Conservation (phyloP, 2,113 vertebrate genomes). For the Eonycteris spelaea region DNA sequence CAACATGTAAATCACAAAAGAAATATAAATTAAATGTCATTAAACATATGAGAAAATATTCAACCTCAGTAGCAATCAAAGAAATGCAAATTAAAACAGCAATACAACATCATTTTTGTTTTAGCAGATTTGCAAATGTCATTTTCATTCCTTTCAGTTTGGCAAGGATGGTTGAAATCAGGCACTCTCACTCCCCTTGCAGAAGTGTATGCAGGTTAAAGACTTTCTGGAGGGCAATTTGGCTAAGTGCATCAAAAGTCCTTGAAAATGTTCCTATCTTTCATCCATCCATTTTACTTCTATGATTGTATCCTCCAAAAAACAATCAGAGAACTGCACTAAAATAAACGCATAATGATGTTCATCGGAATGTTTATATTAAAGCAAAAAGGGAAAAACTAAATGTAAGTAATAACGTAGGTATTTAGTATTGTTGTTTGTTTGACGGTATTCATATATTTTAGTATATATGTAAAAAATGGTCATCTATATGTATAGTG, state of each 20-base stretch:
- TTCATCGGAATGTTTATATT: background rate
- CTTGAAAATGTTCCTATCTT: background rate
- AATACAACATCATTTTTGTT: background rate
- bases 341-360: background rate
- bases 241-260: background rate
- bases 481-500: background rate
- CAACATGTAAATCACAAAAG: background rate
- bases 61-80: background rate
- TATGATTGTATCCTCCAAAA: background rate
- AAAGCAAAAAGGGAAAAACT: background rate
- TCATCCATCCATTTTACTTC: background rate
- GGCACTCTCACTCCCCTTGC: background rate
- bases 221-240: background rate
- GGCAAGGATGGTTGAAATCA: background rate
- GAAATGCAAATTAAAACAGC: background rate
- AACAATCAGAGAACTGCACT: background rate
- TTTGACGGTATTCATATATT: background rate
- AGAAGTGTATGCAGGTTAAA: background rate
- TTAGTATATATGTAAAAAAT: background rate
- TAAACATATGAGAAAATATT: slow-evolving; percentile 17
- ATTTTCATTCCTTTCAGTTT: slow-evolving; percentile 4
- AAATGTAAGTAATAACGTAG: background rate
- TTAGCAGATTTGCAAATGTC: background rate
- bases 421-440: background rate
- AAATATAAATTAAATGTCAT: slow-evolving; percentile 24